phyloP scores from a whole-genome alignment of 2,113 vertebrate genomes.

The Triplophysa tibetana region DNA sequence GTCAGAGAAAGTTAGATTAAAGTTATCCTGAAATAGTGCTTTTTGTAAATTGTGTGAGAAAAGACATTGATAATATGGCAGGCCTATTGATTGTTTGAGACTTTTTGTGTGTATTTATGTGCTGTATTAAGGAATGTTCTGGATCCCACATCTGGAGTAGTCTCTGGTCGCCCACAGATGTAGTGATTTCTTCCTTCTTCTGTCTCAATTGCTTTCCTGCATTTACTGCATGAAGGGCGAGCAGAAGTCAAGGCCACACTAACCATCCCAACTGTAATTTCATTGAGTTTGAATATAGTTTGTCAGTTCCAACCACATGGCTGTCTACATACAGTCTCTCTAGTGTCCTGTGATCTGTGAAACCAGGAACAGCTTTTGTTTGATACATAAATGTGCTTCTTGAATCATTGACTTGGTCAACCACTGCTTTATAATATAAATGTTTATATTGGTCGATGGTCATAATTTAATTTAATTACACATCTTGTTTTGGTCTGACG shows the following conservation, averaged over 20 bases:
- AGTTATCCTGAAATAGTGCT: slow-evolving; percentile 27
- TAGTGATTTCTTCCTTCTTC: slow-evolving; percentile 14
- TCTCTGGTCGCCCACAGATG: slow-evolving; percentile 34
- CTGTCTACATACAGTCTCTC: background rate
- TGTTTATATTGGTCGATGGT: background rate
- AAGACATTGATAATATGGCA: background rate
- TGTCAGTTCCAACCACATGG: slow-evolving; percentile 5
- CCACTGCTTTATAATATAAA: background rate
- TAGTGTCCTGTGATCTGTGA: background rate
- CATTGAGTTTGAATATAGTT: slow-evolving; percentile 14
- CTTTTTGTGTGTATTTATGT: background rate
- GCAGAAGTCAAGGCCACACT: slow-evolving; percentile 32
- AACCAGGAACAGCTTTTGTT: background rate
- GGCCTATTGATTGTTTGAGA: background rate
- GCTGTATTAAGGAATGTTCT: slow-evolving; percentile 14
- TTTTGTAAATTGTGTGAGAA: slow-evolving; percentile 25
- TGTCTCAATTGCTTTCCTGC: background rate
- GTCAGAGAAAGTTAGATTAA: slow-evolving; percentile 29
- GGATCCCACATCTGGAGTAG: slow-evolving; percentile 46
- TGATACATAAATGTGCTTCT: too few relatives aligned
- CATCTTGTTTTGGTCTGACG: slow-evolving; percentile 39
- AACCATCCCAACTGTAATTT: slow-evolving; percentile 6
- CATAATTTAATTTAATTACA: slow-evolving; percentile 26
- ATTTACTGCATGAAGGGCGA: background rate
- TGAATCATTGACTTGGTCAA: background rate